Percentiles rank a stretch among this genome's conserved stretches.
Conservation (phyloP, 2,888 invertebrate species). For the Lycaena phlaeas region DNA sequence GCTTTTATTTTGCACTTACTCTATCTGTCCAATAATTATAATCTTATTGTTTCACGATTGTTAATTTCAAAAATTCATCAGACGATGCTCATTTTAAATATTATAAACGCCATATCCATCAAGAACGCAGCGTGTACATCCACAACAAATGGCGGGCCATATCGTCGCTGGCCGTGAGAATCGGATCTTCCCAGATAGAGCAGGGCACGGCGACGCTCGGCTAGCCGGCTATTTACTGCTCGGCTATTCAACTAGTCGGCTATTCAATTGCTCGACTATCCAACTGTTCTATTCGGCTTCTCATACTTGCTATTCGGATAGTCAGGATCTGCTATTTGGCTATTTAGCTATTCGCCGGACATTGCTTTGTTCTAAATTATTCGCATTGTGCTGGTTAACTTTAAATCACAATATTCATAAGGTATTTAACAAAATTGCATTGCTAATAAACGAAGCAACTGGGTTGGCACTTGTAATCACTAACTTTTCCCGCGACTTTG, state of each 20-base stretch:
- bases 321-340: no score
- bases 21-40: no score
- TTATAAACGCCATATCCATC: conserved; percentile 25
- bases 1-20: no score
- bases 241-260: no score
- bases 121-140: conserved; percentile 19
- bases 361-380: conserved; percentile 21
- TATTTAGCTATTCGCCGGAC: conserved; percentile 23
- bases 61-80: neutral
- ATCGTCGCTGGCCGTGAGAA: conserved; percentile 50
- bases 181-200: conserved; percentile 32
- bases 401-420: conserved; percentile 10
- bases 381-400: conserved; percentile 4
- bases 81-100: neutral
- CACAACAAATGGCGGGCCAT: conserved; percentile 33
- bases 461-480: neutral
- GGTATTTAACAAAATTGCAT: neutral
- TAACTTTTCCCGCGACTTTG: neutral
- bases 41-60: no score
- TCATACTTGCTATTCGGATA: no score
- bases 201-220: neutral
- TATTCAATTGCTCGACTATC: no score
- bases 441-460: neutral
- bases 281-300: no score
- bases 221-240: neutral